Evolutionary conservation across 1,140 invertebrate species (phyloP).

Genomic region (Drosophila pseudoananassae): DNA sequence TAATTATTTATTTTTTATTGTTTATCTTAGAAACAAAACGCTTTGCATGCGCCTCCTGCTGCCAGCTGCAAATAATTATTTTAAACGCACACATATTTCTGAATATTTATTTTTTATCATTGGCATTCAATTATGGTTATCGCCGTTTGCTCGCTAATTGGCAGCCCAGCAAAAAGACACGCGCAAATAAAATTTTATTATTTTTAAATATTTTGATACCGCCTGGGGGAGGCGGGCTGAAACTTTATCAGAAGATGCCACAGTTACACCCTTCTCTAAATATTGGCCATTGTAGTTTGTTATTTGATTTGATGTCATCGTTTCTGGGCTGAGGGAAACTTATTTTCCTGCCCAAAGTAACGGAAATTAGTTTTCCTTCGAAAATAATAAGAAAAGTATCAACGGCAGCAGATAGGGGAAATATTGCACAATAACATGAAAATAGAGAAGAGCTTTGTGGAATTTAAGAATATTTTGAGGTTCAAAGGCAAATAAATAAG

Average conservation of each 20-base stretch:
- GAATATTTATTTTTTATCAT: constrained; percentile 61
- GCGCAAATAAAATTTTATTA: constrained; percentile 53
- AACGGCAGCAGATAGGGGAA: too few relatives aligned
- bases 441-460: too few relatives aligned
- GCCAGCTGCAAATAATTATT: constrained; percentile 37
- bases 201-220: constrained; percentile 32
- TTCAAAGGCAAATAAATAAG: neutral
- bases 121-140: constrained; percentile 75
- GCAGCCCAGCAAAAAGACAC: constrained; percentile 50
- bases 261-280: neutral
- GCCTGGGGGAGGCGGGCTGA: neutral
- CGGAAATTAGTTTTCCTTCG: constrained; percentile 58
- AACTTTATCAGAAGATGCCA: constrained; percentile 2
- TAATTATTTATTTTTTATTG: constrained; percentile 59
- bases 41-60: constrained; percentile 31
- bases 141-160: constrained; percentile 61
- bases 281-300: constrained; percentile 29
- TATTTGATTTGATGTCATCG: constrained; percentile 33
- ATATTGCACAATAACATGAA: too few relatives aligned
- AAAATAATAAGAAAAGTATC: constrained; percentile 19
- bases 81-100: constrained; percentile 25
- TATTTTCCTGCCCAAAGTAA: constrained; percentile 9
- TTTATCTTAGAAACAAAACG: constrained; percentile 34
- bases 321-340: constrained; percentile 10
- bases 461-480: too few relatives aligned